Evolutionary conservation across 2,797 vertebrate species (phyloP), one percentile per base, ranked within the genome.

Genomic region (Sandelia bainsii): DNA sequence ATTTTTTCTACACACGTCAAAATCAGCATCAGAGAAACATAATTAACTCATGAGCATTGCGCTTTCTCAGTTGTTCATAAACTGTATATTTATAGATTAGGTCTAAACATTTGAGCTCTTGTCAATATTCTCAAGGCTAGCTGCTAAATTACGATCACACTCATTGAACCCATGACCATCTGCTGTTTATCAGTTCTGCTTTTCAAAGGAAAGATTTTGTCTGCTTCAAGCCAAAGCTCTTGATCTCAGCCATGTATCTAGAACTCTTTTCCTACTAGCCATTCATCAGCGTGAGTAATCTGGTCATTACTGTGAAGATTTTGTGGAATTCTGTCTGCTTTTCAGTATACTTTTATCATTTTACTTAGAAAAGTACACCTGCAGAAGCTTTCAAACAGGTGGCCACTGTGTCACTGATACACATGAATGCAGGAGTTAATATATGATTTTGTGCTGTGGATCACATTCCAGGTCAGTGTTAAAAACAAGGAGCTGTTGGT

Each of bases 151-250:
- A 12, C 37, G 32, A 56, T 62, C 56, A 45, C 57, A 50, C 46
- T 66, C 54, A 13, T 3, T 75, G 23, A 79, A 69, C 22, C n/a
- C 25, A 16, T 40, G 12, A 19, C 52, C 45, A 51, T 75, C 58
- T 78, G 73, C 61, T 72, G 56, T 75, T 61, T 57, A 58, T 76
- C 60, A 53, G 5, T 62, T n/a, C 39, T 68, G 27, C 40, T 61
- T 68, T 67, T 34, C 12, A 66, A 32, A 27, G 51, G 62, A 40
- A 1, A 61, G 6, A 62, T 44, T 46, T 54, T 6, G 16, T 42
- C 22, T 42, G 27, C 37, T 46, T 11, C 17, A 64, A 54, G 56
- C 54, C 23, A 57, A 39, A 34, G 59, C 22, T 50, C 45, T 29
- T 39, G 23, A 57, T 11, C n/a, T 49, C 10, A 22, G 46, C 46